Evolutionary conservation across 2,797 vertebrate genomes (phyloP).

Genomic region (Manis crassicaudata): DNA sequence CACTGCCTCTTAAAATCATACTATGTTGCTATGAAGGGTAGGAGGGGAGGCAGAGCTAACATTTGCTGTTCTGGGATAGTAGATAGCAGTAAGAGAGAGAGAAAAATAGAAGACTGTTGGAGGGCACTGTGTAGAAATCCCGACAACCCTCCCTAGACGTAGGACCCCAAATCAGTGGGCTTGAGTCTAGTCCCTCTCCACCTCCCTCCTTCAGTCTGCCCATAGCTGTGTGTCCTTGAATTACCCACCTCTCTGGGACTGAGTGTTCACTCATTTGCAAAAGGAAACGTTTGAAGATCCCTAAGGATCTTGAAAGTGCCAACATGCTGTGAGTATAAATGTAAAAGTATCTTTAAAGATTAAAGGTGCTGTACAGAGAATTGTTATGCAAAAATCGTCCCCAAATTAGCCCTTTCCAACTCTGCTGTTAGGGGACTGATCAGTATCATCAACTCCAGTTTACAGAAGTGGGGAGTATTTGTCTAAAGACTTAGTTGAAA

Average conservation of each 20-base stretch:
- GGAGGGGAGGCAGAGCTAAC: not conserved
- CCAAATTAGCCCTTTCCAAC: not conserved
- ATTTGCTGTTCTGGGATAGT: not conserved
- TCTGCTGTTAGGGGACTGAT: not conserved
- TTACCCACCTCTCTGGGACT: not conserved
- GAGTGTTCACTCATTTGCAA: not conserved
- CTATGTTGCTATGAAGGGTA: not conserved
- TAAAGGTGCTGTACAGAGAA: not conserved
- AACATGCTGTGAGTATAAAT: not conserved
- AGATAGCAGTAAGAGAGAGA: not conserved
- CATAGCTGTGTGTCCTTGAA: not conserved
- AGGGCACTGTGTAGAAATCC: not conserved
- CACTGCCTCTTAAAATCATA: not conserved
- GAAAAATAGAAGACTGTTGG: not conserved
- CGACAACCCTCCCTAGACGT: not conserved
- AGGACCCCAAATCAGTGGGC: not conserved
- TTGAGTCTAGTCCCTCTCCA: no score
- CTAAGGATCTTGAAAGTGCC: not conserved
- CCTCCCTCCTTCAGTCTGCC: not conserved
- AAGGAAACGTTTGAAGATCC: not conserved
- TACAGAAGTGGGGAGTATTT: not conserved
- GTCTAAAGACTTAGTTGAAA: constrained; percentile 24
- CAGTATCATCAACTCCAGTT: not conserved
- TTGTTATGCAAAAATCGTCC: not conserved
- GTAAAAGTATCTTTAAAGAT: not conserved